A percentile compares a stretch with the other conserved stretches of the same genome.
These are phyloP conservation scores for Orbicella faveolata DNA, from an alignment of 64 coral and sea anemone genomes.

Conservation along the genomic window DNA sequence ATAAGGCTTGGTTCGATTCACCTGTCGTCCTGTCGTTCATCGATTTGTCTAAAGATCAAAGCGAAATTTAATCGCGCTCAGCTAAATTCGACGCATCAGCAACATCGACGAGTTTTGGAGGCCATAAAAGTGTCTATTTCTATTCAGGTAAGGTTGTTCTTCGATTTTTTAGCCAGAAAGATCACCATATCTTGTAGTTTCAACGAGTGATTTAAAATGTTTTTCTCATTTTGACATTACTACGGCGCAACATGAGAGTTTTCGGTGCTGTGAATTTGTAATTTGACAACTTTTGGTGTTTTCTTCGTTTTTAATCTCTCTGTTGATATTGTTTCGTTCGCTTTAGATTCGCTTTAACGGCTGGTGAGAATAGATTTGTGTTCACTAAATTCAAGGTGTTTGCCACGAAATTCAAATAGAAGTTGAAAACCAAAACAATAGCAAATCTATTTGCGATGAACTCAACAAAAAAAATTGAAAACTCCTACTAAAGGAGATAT, in stretches of 20 bases:
- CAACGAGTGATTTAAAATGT: not conserved
- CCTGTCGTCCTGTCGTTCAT: slow-evolving; percentile 27
- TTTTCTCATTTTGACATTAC: slow-evolving; percentile 34
- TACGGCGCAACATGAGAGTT: slow-evolving; percentile 6
- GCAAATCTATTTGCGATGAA: slow-evolving; percentile 13
- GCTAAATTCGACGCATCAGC: not conserved
- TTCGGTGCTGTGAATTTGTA: not conserved
- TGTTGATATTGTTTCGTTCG: not conserved
- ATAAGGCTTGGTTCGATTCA: slow-evolving; percentile 47
- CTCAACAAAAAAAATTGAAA: slow-evolving; percentile 23
- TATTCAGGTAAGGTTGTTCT: not conserved
- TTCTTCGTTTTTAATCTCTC: not conserved
- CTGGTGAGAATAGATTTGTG: not conserved
- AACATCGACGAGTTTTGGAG: not conserved
- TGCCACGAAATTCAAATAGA: slow-evolving; percentile 2
- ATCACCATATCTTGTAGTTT: not conserved
- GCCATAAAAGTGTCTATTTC: not conserved
- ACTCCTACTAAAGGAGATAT: not conserved
- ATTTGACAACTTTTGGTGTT: slow-evolving; percentile 4
- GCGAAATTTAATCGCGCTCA: slow-evolving; percentile 32
- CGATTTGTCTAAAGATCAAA: slow-evolving; percentile 51
- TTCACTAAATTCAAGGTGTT: slow-evolving; percentile 18
- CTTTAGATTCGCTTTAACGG: not conserved
- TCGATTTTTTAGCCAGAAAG: not conserved
- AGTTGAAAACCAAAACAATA: slow-evolving; percentile 15